phyloP scores from a whole-genome alignment of 2,113 vertebrate genomes.

The Triplophysa tibetana region DNA sequence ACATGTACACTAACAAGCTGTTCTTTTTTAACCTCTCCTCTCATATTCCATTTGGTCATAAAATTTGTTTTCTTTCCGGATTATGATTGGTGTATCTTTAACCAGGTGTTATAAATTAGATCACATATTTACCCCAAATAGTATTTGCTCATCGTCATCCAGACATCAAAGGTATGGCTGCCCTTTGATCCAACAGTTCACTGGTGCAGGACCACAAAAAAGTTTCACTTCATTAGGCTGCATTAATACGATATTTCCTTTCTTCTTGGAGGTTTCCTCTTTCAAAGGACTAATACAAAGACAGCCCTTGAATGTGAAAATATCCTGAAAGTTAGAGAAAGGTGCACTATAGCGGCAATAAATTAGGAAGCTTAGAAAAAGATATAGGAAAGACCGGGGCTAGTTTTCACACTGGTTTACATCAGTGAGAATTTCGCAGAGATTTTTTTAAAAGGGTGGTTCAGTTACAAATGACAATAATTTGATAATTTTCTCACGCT shows the following conservation, averaged over 20 bases:
- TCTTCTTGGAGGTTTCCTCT: slow-evolving; percentile 23
- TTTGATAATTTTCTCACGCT: no score
- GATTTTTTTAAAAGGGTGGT: no score
- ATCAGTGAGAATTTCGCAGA: no score
- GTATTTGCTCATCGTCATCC: background rate
- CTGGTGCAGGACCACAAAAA: slow-evolving; percentile 9
- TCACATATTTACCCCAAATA: background rate
- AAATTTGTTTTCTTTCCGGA: slow-evolving; percentile 25
- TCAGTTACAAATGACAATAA: no score
- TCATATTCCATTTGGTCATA: background rate
- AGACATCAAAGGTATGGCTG: slow-evolving; percentile 28
- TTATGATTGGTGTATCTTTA: background rate
- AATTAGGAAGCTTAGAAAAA: no score
- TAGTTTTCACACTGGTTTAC: no score
- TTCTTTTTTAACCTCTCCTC: no score
- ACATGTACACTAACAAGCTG: no score
- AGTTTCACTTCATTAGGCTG: slow-evolving; percentile 28
- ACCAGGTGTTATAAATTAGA: background rate
- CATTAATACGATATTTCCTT: slow-evolving; percentile 20
- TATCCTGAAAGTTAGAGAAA: background rate
- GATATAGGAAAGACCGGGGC: no score
- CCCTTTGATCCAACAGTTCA: slow-evolving; percentile 31
- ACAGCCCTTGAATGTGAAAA: background rate
- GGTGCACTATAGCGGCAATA: no score
- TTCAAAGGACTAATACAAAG: slow-evolving; percentile 21